These are phyloP conservation scores for Andrena minutula DNA, from an alignment of 2,888 invertebrate species.

Conservation along the genomic window DNA sequence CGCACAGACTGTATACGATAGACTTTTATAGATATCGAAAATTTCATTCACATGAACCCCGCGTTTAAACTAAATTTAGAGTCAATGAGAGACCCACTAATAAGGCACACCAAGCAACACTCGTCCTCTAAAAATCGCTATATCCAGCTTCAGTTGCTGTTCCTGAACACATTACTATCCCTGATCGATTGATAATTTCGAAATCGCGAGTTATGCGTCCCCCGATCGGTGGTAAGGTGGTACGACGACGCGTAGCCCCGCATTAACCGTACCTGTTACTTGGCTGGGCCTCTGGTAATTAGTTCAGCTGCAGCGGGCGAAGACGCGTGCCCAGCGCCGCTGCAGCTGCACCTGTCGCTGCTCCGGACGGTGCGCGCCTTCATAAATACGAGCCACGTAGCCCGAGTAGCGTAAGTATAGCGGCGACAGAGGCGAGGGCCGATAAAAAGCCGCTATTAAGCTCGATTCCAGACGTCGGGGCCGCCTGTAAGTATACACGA, in stretches of 20 bases:
- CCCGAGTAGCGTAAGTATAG: slow-evolving; percentile 31
- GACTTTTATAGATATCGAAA: too few relatives aligned
- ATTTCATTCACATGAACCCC: too few relatives aligned
- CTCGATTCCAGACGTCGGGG: slow-evolving; percentile 53
- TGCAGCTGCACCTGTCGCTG: slow-evolving; percentile 77
- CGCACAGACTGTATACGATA: too few relatives aligned
- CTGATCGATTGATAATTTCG: not conserved
- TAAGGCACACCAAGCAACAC: too few relatives aligned
- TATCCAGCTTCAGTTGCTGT: too few relatives aligned
- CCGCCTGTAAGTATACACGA: slow-evolving; percentile 43
- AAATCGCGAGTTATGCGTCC: not conserved
- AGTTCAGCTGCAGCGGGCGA: slow-evolving; percentile 72
- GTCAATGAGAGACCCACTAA: too few relatives aligned
- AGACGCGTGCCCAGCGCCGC: slow-evolving; percentile 72
- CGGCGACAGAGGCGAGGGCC: slow-evolving; percentile 53
- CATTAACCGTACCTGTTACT: slow-evolving; percentile 56
- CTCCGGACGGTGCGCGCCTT: slow-evolving; percentile 68
- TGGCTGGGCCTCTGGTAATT: slow-evolving; percentile 71
- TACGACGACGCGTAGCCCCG: slow-evolving; percentile 23
- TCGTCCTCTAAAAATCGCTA: too few relatives aligned
- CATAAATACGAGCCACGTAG: slow-evolving; percentile 68
- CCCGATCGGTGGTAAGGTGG: slow-evolving; percentile 13
- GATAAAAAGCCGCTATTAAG: slow-evolving; percentile 60
- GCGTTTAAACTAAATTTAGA: too few relatives aligned
- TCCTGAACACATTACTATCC: too few relatives aligned